These are phyloP conservation scores for Lordiphosa fenestrarum DNA, from an alignment of 2,888 invertebrate species.

Conservation along the genomic window DNA sequence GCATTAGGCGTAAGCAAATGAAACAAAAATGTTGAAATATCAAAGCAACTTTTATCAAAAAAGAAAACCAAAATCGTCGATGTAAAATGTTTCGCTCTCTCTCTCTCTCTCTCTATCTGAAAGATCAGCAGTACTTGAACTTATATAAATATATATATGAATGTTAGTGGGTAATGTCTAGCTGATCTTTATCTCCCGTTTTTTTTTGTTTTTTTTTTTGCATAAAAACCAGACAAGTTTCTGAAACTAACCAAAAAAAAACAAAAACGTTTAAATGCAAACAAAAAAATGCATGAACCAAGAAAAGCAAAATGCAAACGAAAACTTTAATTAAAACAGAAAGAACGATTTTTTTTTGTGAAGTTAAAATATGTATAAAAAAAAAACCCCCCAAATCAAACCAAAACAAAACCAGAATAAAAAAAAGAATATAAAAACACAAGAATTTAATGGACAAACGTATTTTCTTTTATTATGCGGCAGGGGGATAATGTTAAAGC, in stretches of 20 bases:
- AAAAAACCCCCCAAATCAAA: slow-evolving; percentile 16
- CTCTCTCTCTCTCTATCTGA: slow-evolving; percentile 8
- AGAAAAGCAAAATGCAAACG: slow-evolving; percentile 20
- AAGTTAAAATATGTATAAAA: slow-evolving; percentile 65
- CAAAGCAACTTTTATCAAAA: slow-evolving; percentile 26
- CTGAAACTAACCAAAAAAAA: slow-evolving; percentile 35
- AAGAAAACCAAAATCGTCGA: slow-evolving; percentile 7
- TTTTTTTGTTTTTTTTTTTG: slow-evolving; percentile 34
- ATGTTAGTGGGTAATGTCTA: slow-evolving; percentile 61
- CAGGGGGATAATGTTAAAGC: neutral
- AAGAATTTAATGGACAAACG: neutral
- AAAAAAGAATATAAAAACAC: slow-evolving; percentile 14
- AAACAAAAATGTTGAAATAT: slow-evolving; percentile 8
- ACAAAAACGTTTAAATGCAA: slow-evolving; percentile 45
- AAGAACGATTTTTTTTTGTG: slow-evolving; percentile 67
- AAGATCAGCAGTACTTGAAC: slow-evolving; percentile 10
- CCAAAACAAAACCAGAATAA: slow-evolving; percentile 1
- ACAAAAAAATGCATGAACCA: slow-evolving; percentile 45
- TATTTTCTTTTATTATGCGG: neutral
- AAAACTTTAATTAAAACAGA: slow-evolving; percentile 44
- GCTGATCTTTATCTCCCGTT: slow-evolving; percentile 61
- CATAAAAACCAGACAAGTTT: slow-evolving; percentile 39
- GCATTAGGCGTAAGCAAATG: slow-evolving; percentile 24
- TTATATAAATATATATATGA: slow-evolving; percentile 11
- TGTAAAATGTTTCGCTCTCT: neutral